Evolutionary conservation across 2,113 vertebrate species (phyloP).

Genomic region (Polypterus senegalus): DNA sequence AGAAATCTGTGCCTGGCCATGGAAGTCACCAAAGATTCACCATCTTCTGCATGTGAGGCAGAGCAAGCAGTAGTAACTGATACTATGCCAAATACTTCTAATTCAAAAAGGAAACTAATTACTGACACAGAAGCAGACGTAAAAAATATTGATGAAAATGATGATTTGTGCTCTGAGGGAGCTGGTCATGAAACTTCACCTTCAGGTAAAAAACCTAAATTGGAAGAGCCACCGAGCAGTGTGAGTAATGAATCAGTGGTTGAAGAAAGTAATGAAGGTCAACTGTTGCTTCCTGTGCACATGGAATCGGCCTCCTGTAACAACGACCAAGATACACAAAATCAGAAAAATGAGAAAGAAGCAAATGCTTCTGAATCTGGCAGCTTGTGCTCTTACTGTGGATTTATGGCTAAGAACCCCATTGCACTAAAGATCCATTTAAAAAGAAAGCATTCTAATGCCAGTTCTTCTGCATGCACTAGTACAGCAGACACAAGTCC

Average conservation of each 20-base stretch:
- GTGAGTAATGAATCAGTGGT: slow-evolving; percentile 4
- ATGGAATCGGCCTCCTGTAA: not conserved
- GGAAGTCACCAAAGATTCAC: slow-evolving; percentile 6
- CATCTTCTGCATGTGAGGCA: slow-evolving; percentile 10
- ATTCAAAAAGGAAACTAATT: slow-evolving; percentile 31
- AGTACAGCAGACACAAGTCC: not conserved
- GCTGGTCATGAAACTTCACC: slow-evolving; percentile 27
- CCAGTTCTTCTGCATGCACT: not conserved
- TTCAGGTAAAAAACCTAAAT: slow-evolving; percentile 33
- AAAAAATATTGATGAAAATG: slow-evolving; percentile 30
- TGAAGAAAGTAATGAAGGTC: not conserved
- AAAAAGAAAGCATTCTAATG: slow-evolving; percentile 35
- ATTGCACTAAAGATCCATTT: slow-evolving; percentile 52
- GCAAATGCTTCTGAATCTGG: not conserved
- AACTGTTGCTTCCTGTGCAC: not conserved
- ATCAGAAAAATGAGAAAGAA: slow-evolving; percentile 11
- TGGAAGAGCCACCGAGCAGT: slow-evolving; percentile 1
- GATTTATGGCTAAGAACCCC: slow-evolving; percentile 42
- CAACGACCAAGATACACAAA: not conserved
- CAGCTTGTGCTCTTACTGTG: slow-evolving; percentile 33
- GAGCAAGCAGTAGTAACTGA: not conserved
- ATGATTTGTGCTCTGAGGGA: slow-evolving; percentile 18
- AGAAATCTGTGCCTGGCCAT: not conserved
- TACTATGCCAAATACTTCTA: slow-evolving; percentile 4
- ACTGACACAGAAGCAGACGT: slow-evolving; percentile 26